Conservation (phyloP, 2,888 invertebrate genomes). For the Agonopterix subpropinquella region DNA sequence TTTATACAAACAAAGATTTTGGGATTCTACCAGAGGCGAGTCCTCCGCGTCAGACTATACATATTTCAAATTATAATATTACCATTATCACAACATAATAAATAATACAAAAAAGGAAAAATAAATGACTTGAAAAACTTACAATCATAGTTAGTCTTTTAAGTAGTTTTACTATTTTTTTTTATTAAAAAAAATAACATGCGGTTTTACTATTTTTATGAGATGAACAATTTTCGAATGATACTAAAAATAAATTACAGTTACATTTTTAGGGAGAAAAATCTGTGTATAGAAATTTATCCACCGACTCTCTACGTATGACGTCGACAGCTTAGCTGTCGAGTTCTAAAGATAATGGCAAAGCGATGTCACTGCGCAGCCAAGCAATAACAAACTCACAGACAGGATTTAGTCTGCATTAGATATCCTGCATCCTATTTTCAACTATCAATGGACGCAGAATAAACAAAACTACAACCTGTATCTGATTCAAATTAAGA, state of each 20-base stretch:
- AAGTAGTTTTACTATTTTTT: conserved; percentile 60
- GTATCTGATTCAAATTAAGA: too few species aligned
- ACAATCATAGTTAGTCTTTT: conserved; percentile 48
- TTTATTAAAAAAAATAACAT: conserved; percentile 33
- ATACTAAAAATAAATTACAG: conserved; percentile 23
- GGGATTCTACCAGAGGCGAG: background rate
- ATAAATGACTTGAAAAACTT: conserved; percentile 51
- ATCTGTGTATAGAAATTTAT: conserved; percentile 53
- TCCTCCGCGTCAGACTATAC: background rate
- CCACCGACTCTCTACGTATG: conserved; percentile 24
- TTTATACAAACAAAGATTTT: conserved; percentile 6
- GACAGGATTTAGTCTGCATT: too few species aligned
- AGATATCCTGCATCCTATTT: too few species aligned
- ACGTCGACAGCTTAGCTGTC: conserved; percentile 1
- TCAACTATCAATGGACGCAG: too few species aligned
- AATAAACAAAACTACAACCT: too few species aligned
- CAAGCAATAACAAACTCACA: background rate
- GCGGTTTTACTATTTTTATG: conserved; percentile 57
- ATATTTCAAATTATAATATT: conserved; percentile 1
- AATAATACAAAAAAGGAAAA: conserved; percentile 46
- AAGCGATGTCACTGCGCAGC: background rate
- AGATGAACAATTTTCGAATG: conserved; percentile 25
- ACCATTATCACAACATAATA: conserved; percentile 47
- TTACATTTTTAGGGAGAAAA: conserved; percentile 16
- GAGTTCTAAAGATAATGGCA: background rate